Evolutionary conservation across 2,113 vertebrate species (phyloP).

Genomic region (Morphnarchus princeps): DNA sequence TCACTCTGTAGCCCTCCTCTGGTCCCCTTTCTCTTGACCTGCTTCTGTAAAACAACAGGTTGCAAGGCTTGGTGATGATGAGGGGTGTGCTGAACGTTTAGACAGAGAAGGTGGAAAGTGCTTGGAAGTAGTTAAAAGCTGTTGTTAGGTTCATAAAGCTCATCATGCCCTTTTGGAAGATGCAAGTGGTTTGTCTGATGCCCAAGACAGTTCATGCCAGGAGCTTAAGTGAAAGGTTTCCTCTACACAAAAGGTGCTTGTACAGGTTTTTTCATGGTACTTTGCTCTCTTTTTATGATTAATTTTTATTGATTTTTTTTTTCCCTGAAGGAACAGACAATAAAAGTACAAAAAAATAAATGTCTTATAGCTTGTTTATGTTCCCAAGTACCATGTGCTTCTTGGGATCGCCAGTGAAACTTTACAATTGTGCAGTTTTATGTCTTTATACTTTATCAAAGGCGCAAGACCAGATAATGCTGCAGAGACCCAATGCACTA

Average conservation of each 20-base stretch:
- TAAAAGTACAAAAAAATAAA: conserved; percentile 19
- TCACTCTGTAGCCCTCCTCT: not conserved
- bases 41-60: not conserved
- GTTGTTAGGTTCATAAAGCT: not conserved
- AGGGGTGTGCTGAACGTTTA: not conserved
- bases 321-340: not conserved
- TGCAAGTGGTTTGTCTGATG: not conserved
- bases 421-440: not conserved
- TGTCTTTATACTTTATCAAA: conserved; percentile 15
- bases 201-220: not conserved
- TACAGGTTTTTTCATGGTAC: not conserved
- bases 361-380: not conserved
- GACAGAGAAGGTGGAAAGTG: not conserved
- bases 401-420: not conserved
- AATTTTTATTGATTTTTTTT: conserved; percentile 45
- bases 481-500: not conserved
- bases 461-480: not conserved
- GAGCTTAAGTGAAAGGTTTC: not conserved
- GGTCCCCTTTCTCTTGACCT: not conserved
- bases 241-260: not conserved
- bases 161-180: not conserved
- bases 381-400: not conserved
- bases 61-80: not conserved
- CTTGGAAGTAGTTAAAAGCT: not conserved
- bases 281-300: conserved; percentile 21